phyloP scores from a whole-genome alignment of 2,888 invertebrate genomes.

The Axea sp. region DNA sequence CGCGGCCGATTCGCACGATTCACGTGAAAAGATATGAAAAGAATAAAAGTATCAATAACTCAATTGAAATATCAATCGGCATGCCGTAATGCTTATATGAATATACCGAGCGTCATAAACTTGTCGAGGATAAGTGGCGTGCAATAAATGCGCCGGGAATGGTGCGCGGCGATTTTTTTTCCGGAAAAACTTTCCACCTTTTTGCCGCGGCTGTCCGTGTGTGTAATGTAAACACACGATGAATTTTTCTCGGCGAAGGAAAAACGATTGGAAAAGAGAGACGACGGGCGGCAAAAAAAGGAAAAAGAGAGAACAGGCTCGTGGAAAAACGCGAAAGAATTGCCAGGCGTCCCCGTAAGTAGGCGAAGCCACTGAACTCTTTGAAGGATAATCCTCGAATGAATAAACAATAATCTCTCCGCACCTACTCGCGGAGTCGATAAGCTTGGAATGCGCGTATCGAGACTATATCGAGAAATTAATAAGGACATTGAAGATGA shows the following conservation, averaged over 20 bases:
- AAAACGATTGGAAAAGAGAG: slow-evolving; percentile 56
- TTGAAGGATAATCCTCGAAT: slow-evolving; percentile 76
- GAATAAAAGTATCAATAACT: slow-evolving; percentile 46
- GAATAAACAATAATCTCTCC: slow-evolving; percentile 74
- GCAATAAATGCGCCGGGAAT: slow-evolving; percentile 41
- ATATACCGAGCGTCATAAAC: slow-evolving; percentile 48
- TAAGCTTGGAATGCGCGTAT: slow-evolving; percentile 63
- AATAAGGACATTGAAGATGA: slow-evolving; percentile 63
- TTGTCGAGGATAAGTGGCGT: slow-evolving; percentile 56
- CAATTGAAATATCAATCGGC: slow-evolving; percentile 56
- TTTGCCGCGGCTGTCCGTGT: slow-evolving; percentile 41
- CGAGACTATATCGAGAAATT: slow-evolving; percentile 62
- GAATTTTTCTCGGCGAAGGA: slow-evolving; percentile 37
- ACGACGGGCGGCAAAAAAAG: slow-evolving; percentile 8
- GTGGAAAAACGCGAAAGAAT: slow-evolving; percentile 70
- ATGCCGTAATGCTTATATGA: slow-evolving; percentile 43
- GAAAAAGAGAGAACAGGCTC: slow-evolving; percentile 59
- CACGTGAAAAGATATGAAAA: slow-evolving; percentile 41
- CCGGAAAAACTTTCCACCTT: slow-evolving; percentile 60
- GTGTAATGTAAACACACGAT: slow-evolving; percentile 38
- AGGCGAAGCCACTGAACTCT: slow-evolving; percentile 76
- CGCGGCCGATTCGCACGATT: slow-evolving; percentile 36
- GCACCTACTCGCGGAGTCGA: slow-evolving; percentile 62
- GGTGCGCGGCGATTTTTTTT: slow-evolving; percentile 37
- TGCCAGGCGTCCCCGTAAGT: slow-evolving; percentile 72